Conservation (phyloP, 2,797 vertebrate genomes). For the Liparis tanakae region DNA sequence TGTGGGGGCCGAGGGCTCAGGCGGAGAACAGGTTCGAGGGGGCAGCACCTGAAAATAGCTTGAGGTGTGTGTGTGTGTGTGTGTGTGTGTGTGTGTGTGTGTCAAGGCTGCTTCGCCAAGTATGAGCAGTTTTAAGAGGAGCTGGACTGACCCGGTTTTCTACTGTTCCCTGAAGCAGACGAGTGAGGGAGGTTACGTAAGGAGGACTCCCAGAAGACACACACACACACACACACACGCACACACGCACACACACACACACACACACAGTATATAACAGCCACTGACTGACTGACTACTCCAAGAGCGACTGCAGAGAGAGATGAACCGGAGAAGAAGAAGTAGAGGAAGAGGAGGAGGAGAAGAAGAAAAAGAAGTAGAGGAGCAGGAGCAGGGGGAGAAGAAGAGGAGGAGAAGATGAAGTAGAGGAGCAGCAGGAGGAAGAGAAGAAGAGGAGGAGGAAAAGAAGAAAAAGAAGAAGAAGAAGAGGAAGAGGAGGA, state of each 20-base stretch:
- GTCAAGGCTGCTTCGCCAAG: conserved; percentile 43
- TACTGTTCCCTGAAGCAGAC: conserved; percentile 47
- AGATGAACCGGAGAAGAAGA: conserved; percentile 14
- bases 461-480: too few relatives aligned
- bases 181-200: conserved; percentile 59
- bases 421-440: too few relatives aligned
- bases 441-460: too few relatives aligned
- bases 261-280: conserved; percentile 3
- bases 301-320: not conserved
- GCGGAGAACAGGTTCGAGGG: conserved; percentile 49
- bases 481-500: too few relatives aligned
- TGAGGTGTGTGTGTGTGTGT: conserved; percentile 19
- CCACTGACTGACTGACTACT: conserved; percentile 4
- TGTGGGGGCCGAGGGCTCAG: conserved; percentile 37
- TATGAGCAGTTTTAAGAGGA: conserved; percentile 59
- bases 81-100: conserved; percentile 26
- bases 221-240: conserved; percentile 17
- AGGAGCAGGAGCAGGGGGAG: too few relatives aligned
- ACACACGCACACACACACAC: conserved; percentile 10
- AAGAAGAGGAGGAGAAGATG: too few relatives aligned
- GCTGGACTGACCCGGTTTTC: conserved; percentile 67
- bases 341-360: too few relatives aligned
- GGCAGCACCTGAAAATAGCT: conserved; percentile 60
- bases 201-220: conserved; percentile 38
- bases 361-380: too few relatives aligned